phyloP scores from a whole-genome alignment of 2,797 vertebrate genomes.

The Pelodytes ibericus region DNA sequence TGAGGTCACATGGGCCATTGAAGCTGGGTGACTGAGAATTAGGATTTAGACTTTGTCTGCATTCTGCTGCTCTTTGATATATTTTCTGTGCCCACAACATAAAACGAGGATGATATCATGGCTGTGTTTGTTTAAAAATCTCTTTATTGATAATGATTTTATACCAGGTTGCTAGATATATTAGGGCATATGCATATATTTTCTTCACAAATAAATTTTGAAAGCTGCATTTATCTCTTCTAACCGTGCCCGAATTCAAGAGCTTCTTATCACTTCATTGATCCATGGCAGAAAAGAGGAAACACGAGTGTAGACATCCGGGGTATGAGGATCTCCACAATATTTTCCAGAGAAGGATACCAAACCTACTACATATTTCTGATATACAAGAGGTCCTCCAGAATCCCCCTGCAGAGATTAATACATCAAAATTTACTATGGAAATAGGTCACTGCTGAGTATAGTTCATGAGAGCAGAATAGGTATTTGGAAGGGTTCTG shows the following conservation, averaged over 20 bases:
- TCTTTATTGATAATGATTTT: no score
- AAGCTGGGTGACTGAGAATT: no score
- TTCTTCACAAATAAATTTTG: no score
- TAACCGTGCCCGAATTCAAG: neutral
- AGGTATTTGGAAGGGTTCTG: neutral
- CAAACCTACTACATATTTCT: constrained; percentile 63
- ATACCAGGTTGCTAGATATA: no score
- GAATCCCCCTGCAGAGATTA: constrained; percentile 71
- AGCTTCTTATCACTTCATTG: constrained; percentile 38
- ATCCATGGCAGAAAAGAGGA: constrained; percentile 70
- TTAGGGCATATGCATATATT: no score
- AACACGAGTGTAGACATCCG: constrained; percentile 74
- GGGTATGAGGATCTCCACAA: constrained; percentile 69
- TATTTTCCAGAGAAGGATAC: constrained; percentile 74
- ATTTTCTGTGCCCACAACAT: no score
- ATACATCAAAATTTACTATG: neutral
- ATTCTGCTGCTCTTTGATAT: no score
- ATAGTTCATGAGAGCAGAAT: neutral
- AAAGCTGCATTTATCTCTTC: constrained; percentile 4
- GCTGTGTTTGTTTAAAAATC: no score
- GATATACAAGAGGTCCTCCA: constrained; percentile 74
- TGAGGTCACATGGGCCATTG: no score
- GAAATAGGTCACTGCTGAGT: no score
- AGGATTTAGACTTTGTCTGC: no score
- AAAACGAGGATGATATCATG: no score